Conservation (phyloP, 2,797 vertebrate genomes). For the Protonibea diacanthus region DNA sequence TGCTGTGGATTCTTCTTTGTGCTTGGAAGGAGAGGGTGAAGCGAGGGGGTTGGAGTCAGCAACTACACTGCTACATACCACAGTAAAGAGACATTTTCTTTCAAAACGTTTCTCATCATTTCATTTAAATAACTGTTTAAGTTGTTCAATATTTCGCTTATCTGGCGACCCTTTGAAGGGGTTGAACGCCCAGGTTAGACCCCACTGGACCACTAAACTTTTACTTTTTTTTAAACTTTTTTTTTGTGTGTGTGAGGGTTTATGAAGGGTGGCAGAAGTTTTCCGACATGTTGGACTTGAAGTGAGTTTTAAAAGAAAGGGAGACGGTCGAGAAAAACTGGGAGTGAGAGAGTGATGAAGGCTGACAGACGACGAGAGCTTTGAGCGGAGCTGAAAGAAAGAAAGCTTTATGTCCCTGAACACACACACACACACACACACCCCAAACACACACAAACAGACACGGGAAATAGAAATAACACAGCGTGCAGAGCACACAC, state of each 20-base stretch:
- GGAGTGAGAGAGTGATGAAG: conserved; percentile 28
- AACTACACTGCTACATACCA: no score
- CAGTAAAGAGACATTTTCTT: no score
- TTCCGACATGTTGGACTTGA: conserved; percentile 10
- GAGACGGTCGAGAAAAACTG: conserved; percentile 5
- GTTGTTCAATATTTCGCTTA: no score
- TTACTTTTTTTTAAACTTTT: no score
- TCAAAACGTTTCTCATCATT: no score
- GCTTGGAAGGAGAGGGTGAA: no score
- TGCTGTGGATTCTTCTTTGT: no score
- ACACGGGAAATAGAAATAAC: conserved; percentile 12
- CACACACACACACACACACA: conserved; percentile 29
- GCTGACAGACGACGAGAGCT: conserved; percentile 33
- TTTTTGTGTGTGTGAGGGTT: not conserved
- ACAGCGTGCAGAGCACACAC: not conserved
- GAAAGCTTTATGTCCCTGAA: conserved; percentile 36
- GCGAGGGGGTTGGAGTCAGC: no score
- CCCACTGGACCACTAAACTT: no score
- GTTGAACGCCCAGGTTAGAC: no score
- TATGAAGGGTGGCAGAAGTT: conserved; percentile 18
- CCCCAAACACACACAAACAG: conserved; percentile 12
- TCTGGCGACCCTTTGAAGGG: no score
- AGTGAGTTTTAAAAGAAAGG: conserved; percentile 21
- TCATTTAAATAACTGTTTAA: no score
- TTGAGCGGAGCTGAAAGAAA: conserved; percentile 28